Conservation (phyloP, 2,888 invertebrate species). For the Crossocerus cetratus region DNA sequence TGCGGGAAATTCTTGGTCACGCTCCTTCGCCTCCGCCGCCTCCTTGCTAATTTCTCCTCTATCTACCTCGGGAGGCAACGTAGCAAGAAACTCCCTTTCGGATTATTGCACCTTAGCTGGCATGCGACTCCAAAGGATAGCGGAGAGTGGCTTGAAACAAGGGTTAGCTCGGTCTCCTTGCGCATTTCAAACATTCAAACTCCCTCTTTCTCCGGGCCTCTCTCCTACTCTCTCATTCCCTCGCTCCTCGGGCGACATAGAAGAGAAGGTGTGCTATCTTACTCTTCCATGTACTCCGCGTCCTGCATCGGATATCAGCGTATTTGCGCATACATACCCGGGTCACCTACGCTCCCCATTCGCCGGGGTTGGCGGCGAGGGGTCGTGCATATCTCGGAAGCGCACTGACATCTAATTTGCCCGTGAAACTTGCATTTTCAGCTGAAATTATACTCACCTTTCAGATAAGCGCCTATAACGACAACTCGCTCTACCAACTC, state of each 20-base stretch:
- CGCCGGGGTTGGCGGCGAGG: background rate
- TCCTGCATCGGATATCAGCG: slow-evolving; percentile 33
- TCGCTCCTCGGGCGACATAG: too few species aligned
- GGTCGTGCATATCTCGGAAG: slow-evolving; percentile 20
- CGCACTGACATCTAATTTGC: slow-evolving; percentile 41
- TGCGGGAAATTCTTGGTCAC: slow-evolving; percentile 18
- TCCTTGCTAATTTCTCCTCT: too few species aligned
- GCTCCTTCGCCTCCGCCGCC: too few species aligned
- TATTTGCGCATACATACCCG: slow-evolving; percentile 21
- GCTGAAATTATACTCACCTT: slow-evolving; percentile 32
- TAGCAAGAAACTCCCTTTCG: slow-evolving; percentile 23
- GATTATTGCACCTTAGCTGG: slow-evolving; percentile 43
- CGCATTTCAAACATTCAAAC: slow-evolving; percentile 23
- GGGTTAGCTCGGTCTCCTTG: slow-evolving; percentile 12
- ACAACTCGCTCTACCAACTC: background rate
- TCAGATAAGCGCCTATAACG: slow-evolving; percentile 29
- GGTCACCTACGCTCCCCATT: background rate
- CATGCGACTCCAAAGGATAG: slow-evolving; percentile 21
- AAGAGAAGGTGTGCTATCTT: slow-evolving; percentile 36
- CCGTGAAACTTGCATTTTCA: slow-evolving; percentile 47
- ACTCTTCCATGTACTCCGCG: slow-evolving; percentile 14
- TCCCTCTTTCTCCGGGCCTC: background rate
- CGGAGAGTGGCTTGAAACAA: slow-evolving; percentile 42
- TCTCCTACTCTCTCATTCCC: too few species aligned
- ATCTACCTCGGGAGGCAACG: too few species aligned